Evolutionary conservation across 2,797 vertebrate species (phyloP).

Genomic region (Caiman crocodilus): DNA sequence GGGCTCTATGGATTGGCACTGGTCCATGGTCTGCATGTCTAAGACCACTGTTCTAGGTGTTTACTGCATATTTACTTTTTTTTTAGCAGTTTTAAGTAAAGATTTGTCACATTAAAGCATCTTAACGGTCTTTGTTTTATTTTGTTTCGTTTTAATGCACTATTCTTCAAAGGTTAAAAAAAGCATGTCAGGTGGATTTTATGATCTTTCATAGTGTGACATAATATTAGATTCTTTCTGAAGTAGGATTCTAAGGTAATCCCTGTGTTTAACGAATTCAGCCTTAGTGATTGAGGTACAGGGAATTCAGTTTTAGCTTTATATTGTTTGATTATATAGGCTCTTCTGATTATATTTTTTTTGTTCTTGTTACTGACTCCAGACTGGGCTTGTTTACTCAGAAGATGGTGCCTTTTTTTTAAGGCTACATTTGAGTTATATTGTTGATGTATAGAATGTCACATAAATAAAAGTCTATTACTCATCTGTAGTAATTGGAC

Average conservation of each 20-base stretch:
- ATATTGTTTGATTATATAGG: background rate
- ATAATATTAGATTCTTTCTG: background rate
- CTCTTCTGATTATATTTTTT: background rate
- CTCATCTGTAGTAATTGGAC: accelerated
- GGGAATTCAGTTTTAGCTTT: background rate
- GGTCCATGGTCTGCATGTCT: too few relatives aligned
- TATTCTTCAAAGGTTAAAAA: background rate
- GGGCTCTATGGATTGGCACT: too few relatives aligned
- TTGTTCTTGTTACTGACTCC: background rate
- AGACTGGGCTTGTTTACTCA: background rate
- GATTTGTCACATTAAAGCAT: background rate
- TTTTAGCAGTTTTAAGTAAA: background rate
- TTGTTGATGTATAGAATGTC: background rate
- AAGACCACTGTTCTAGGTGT: too few relatives aligned
- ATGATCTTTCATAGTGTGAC: background rate
- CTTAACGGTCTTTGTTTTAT: background rate
- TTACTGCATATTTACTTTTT: background rate
- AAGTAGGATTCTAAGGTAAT: background rate
- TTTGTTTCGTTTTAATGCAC: background rate
- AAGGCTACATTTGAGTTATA: background rate
- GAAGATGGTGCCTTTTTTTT: background rate
- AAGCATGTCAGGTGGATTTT: accelerated
- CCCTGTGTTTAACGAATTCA: too few relatives aligned
- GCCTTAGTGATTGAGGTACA: background rate
- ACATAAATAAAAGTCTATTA: background rate